Evolutionary conservation across 2,888 invertebrate species (phyloP), one percentile per base, ranked within the genome.

Genomic region (Leucophora obtusa): DNA sequence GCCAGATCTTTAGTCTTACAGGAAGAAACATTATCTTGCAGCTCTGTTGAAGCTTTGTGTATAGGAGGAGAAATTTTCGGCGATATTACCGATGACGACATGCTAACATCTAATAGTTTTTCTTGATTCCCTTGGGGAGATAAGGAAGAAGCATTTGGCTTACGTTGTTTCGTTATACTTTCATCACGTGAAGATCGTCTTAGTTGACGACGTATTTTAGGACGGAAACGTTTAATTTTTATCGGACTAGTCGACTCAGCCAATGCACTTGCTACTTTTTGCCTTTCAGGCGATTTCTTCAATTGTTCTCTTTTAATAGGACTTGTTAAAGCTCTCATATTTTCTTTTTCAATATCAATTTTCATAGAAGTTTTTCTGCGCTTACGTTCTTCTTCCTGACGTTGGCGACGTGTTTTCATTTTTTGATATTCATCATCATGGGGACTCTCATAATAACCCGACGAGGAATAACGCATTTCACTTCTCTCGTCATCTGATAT

Each of bases 361-460:
- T 94, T 95, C 90, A 96, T 95, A 21, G 93, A 93, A 87, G 94
- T 94, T 90, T 94, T 94, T 86, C 93, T 93, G 78, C 94, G 92
- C 82, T 93, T 92, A 84, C 94, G 93, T 71, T 95, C 95, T 82
- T 95, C 95, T 76, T 94, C 93, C 58, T 93, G 91, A 92, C 95
- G 94, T 70, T 88, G 86, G 0, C 89, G 86, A n/a, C 90, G 86
- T 0, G 83, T 82, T 69, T 87, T 86, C 33, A 84, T 68, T 17
- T 77, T 84, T 14, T 86, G 84, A 66, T 89, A 86, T 8, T 90
- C 90, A 85, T 94, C 94, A 79, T 95, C 94, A 53, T 93, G 92
- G 15, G 94, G 94, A 87, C 94, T 94, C 89, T 94, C 94, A 87
- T 94, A 94, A 88, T 94, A 94, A 1, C 94, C 94, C 3, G 94